Evolutionary conservation across 2,113 vertebrate species (phyloP).

Genomic region (Xiphias gladius): DNA sequence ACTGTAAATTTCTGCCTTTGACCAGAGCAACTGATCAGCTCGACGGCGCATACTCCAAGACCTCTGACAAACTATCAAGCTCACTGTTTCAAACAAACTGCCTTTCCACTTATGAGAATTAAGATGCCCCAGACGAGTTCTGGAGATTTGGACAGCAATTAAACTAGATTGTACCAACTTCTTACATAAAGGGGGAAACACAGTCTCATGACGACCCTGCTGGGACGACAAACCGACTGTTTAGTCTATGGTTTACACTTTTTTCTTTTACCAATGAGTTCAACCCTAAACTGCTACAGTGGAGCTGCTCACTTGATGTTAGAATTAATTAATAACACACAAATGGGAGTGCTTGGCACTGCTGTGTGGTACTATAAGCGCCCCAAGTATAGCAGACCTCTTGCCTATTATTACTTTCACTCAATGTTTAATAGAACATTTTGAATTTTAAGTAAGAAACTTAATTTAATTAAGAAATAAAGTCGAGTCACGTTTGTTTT

Average conservation of each 20-base stretch:
- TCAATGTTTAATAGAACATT: neutral
- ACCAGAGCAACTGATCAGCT: neutral
- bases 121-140: too few species aligned
- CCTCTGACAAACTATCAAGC: neutral
- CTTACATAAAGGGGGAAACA: neutral
- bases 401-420: neutral
- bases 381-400: neutral
- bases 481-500: neutral
- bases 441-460: neutral
- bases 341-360: neutral
- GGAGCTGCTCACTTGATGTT: neutral
- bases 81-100: constrained; percentile 1
- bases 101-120: neutral
- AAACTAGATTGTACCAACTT: neutral
- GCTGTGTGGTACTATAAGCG: neutral
- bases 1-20: neutral
- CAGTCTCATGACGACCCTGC: neutral
- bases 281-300: neutral
- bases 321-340: neutral
- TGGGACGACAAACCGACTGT: neutral
- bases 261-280: neutral
- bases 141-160: neutral
- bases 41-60: neutral
- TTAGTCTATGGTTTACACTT: neutral
- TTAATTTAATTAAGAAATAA: neutral